phyloP scores from a whole-genome alignment of 2,888 invertebrate species.

The Ectropis crepuscularia region DNA sequence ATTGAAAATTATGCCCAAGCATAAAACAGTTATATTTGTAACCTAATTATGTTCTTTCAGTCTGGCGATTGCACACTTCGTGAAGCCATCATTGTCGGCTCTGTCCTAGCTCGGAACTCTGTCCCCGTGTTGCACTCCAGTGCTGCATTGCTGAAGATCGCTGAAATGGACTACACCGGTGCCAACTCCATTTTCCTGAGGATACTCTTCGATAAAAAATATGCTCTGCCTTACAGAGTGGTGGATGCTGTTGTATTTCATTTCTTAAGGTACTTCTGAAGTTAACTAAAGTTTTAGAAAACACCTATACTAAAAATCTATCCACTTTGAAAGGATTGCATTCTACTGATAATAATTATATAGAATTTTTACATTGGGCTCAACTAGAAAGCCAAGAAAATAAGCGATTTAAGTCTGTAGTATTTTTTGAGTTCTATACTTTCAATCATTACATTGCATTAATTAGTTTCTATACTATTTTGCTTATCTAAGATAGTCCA shows the following conservation, averaged over 20 bases:
- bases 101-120: slow-evolving; percentile 94
- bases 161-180: slow-evolving; percentile 98
- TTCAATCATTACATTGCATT: too few species aligned
- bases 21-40: not conserved
- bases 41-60: slow-evolving; percentile 64
- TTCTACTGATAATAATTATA: too few species aligned
- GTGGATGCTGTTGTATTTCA: slow-evolving; percentile 98
- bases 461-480: too few species aligned
- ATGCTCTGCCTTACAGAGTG: slow-evolving; percentile 97
- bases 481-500: too few species aligned
- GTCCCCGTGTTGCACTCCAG: slow-evolving; percentile 98
- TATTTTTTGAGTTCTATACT: too few species aligned
- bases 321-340: too few species aligned
- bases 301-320: too few species aligned
- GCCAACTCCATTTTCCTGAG: slow-evolving; percentile 97
- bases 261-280: slow-evolving; percentile 89
- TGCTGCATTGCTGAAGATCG: slow-evolving; percentile 97
- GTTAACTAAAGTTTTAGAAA: slow-evolving; percentile 8
- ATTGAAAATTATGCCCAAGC: slow-evolving; percentile 16
- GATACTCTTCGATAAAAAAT: slow-evolving; percentile 98
- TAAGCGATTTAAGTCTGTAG: too few species aligned
- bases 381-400: too few species aligned
- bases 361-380: too few species aligned
- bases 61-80: slow-evolving; percentile 97
- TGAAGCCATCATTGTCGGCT: slow-evolving; percentile 97